phyloP scores from a whole-genome alignment of 1,140 invertebrate species.

The Trichonephila clavata region DNA sequence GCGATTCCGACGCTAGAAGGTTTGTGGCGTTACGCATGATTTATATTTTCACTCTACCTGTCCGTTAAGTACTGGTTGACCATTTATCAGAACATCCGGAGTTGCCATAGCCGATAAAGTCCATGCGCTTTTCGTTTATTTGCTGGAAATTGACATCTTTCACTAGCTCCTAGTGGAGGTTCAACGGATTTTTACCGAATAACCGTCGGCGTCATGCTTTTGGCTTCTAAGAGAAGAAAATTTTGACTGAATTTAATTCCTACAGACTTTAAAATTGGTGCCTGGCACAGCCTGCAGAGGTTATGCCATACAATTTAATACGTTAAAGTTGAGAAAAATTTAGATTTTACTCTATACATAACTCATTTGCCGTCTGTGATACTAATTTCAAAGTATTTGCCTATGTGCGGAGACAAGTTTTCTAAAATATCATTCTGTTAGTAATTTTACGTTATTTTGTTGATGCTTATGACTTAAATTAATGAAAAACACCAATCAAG shows the following conservation, averaged over 20 bases:
- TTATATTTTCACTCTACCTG: conserved; percentile 69
- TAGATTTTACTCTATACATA: not conserved
- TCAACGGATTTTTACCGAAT: not conserved
- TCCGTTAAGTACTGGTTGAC: conserved; percentile 38
- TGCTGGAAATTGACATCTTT: conserved; percentile 36
- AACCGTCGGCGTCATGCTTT: not conserved
- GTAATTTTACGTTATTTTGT: no score
- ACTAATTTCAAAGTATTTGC: no score
- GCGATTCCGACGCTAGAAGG: conserved; percentile 7
- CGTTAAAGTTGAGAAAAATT: not conserved
- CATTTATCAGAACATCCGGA: conserved; percentile 63
- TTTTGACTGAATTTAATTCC: not conserved
- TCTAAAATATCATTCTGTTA: no score
- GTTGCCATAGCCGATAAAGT: conserved; percentile 40
- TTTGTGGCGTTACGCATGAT: conserved; percentile 46
- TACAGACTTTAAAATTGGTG: not conserved
- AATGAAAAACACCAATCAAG: no score
- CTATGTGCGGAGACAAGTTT: no score
- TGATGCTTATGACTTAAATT: no score
- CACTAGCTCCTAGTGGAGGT: not conserved
- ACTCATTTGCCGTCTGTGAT: not conserved
- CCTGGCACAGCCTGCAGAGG: not conserved
- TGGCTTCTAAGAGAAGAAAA: not conserved
- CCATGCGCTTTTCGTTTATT: conserved; percentile 46
- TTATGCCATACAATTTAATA: not conserved